phyloP scores from a whole-genome alignment of 2,888 invertebrate species.

The Oxyscelio sp. region DNA sequence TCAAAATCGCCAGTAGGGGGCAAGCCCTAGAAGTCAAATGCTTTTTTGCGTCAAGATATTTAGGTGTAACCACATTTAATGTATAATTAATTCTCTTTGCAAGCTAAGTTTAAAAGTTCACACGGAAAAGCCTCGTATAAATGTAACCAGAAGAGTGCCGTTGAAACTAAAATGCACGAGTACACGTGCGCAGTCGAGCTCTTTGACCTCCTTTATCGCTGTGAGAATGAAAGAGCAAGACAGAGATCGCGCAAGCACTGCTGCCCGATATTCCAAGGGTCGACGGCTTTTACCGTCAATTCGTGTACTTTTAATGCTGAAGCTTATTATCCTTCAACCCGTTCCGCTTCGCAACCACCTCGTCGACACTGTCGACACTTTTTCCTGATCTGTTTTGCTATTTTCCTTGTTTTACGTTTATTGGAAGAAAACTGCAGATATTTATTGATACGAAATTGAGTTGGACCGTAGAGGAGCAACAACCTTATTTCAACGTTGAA shows the following conservation, averaged over 20 bases:
- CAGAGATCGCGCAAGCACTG: constrained; percentile 4
- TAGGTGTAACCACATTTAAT: constrained; percentile 41
- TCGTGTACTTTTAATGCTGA: constrained; percentile 57
- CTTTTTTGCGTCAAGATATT: constrained; percentile 29
- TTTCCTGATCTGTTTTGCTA: no score
- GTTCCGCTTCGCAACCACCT: constrained; percentile 13
- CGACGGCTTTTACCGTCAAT: constrained; percentile 45
- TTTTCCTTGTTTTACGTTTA: no score
- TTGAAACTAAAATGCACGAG: constrained; percentile 26
- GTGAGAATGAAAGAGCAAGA: not conserved
- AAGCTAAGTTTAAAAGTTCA: constrained; percentile 39
- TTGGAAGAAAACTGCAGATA: no score
- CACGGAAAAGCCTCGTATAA: constrained; percentile 25
- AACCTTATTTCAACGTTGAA: no score
- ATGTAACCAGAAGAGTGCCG: constrained; percentile 34
- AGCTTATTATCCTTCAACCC: constrained; percentile 61
- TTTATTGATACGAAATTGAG: no score
- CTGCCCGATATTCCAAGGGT: constrained; percentile 41
- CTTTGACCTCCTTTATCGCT: constrained; percentile 32
- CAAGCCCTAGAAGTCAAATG: constrained; percentile 6
- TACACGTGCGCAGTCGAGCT: not conserved
- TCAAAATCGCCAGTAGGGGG: constrained; percentile 9
- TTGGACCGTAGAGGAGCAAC: no score
- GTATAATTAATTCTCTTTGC: constrained; percentile 41
- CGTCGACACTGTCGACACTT: constrained; percentile 12